Evolutionary conservation across 1,140 invertebrate species (phyloP).

Genomic region (Apis cerana): DNA sequence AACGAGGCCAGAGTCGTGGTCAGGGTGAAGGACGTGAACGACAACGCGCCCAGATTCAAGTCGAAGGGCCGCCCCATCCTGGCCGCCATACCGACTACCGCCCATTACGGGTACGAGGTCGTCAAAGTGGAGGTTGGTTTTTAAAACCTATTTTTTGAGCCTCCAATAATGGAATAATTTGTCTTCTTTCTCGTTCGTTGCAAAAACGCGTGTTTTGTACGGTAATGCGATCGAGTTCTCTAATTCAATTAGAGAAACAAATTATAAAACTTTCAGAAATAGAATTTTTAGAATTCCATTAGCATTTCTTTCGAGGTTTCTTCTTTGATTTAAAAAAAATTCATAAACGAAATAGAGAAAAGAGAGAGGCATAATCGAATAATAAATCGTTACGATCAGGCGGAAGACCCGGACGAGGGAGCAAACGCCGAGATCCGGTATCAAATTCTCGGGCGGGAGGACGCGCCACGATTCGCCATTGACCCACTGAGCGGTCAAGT

Average conservation of each 20-base stretch:
- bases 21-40: conserved; percentile 90
- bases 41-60: conserved; percentile 89
- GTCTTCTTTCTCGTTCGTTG: conserved; percentile 40
- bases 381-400: conserved; percentile 77
- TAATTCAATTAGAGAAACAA: too few species aligned
- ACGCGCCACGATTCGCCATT: conserved; percentile 88
- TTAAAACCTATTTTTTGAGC: too few species aligned
- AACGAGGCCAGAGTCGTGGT: conserved; percentile 88
- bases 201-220: too few species aligned
- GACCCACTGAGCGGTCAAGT: conserved; percentile 88
- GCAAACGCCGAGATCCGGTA: conserved; percentile 90
- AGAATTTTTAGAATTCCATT: too few species aligned
- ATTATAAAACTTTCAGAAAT: too few species aligned
- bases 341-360: too few species aligned
- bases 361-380: neutral
- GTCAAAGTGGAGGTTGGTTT: conserved; percentile 84
- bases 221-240: too few species aligned
- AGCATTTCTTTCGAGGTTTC: too few species aligned
- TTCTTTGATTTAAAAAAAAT: too few species aligned
- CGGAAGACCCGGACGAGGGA: conserved; percentile 88
- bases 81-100: conserved; percentile 89
- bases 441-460: conserved; percentile 84
- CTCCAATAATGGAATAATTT: conserved; percentile 18
- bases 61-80: conserved; percentile 87
- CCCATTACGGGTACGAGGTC: conserved; percentile 90